Base-by-base conservation (phyloP, 2,888 invertebrate species). In the Isotomurus palustris region DNA sequence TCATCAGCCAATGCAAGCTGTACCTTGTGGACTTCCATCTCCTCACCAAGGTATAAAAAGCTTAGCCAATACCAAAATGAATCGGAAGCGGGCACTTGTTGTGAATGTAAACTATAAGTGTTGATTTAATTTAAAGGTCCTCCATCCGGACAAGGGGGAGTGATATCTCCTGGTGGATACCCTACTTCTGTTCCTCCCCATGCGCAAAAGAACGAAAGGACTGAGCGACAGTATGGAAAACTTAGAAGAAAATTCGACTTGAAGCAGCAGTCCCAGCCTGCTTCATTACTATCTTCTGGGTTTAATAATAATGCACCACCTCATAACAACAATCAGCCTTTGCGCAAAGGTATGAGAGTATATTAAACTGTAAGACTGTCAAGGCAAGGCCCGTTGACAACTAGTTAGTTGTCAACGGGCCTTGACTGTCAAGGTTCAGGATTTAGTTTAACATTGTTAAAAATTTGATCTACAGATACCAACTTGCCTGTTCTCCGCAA, bases 201-300 rank as follows among this genome's bases (percentile, higher is more conserved):
- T 58, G 62, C 66, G 51, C 85, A 84, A 73, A 86, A 88, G 75
- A 87, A 88, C 75, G 89, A 89, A 75, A 80, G 89, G 71, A 82
- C 86, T 40, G 87, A 87, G 73, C 78, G 86, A 64, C 87, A 87
- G 75, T 84, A 86, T 74, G 83, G 82, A 65, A 89, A 88, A 76
- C 78, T 88, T 71, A 83, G 85, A 74, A 83, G 84, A 72, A 88
- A 88, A 76, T 76, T 87, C 68, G 87, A 88, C 73, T 81, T 84
- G 67, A 84, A 84, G 74, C 81, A 83, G 64, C 67, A 64, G 53
- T 41, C 57, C 10, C 35, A 55, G 28, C 52, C 56, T 32, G 53
- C n/a, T n/a, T n/a, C n/a, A n/a, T n/a, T n/a, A 53, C 35, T 53
- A 58, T 43, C 48, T 43, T 35, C n/a, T n/a, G n/a, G n/a, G n/a